Evolutionary conservation across 1,140 invertebrate genomes (phyloP).

Genomic region (Drosophila grimshawi): DNA sequence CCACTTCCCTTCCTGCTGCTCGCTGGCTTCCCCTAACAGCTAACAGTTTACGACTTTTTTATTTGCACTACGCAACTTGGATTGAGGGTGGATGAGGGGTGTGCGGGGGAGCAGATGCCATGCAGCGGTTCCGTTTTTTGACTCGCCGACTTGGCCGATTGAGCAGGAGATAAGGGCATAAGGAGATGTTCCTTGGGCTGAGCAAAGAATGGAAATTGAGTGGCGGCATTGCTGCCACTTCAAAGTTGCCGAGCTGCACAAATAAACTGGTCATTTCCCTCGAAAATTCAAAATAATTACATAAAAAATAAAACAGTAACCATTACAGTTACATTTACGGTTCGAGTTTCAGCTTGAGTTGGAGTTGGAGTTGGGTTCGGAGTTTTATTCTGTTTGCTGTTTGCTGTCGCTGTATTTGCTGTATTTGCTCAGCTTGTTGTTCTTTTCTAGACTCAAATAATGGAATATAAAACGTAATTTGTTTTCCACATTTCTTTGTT

Average conservation of each 20-base stretch:
- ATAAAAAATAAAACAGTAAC: conserved; percentile 48
- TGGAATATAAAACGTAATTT: conserved; percentile 23
- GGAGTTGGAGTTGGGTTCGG: background rate
- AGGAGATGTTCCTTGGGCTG: background rate
- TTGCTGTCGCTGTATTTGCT: conserved; percentile 2
- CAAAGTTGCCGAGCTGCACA: conserved; percentile 46
- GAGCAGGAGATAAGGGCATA: conserved; percentile 49
- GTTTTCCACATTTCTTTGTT: conserved; percentile 7
- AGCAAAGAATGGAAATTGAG: background rate
- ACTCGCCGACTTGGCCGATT: conserved; percentile 45
- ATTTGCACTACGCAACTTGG: conserved; percentile 61
- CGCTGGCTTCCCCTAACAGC: conserved; percentile 18
- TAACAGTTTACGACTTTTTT: conserved; percentile 69
- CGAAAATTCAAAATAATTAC: conserved; percentile 71
- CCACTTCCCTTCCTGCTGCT: background rate
- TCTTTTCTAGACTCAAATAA: conserved; percentile 12
- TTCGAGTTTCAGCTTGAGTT: conserved; percentile 11
- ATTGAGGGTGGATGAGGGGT: background rate
- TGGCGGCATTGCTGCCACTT: conserved; percentile 58
- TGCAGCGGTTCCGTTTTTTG: conserved; percentile 17
- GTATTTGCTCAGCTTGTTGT: conserved; percentile 4
- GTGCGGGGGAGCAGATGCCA: conserved; percentile 32
- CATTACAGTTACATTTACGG: conserved; percentile 24
- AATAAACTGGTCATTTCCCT: conserved; percentile 23
- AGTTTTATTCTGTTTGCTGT: conserved; percentile 15